Evolutionary conservation across 1,140 invertebrate genomes (phyloP), one percentile per base, ranked within the genome.

Genomic region (Proctacanthus coquilletti): DNA sequence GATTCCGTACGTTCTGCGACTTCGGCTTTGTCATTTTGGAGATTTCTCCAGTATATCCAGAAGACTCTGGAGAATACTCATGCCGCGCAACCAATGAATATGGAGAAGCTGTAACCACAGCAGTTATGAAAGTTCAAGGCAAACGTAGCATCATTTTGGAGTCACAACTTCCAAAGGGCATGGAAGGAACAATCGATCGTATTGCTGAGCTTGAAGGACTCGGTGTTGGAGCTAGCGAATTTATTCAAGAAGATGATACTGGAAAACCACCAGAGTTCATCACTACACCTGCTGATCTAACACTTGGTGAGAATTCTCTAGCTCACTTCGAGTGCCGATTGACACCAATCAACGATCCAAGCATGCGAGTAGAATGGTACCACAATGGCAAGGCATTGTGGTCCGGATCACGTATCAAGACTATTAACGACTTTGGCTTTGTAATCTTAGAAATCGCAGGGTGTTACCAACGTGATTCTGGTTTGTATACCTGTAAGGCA

Each of bases 291-390:
- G 71, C 76, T 13, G 87, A 93, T 61, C 66, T 88, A 34, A 74
- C 75, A 11, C 62, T 95, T n/a, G 65, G 70, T 10, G 92, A 96
- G 65, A 93, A 93, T 50, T 77, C 80, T 8, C 64, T 91, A 33
- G 87, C 88, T 42, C 89, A 94, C 60, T 91, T 95, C 48, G 89
- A 95, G 64, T 91, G 85, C 45, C 75, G 84, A 27, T 62, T 94
- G 15, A 74, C 77, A 38, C 91, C 91, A n/a, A 73, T 89, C 6
- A 86, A 87, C 49, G 89, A 95, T 64, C 81, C 84, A 1, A 86
- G 80, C 40, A 83, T 95, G 80, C 71, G 80, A 45, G 86, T 96
- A 11, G 91, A 95, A 63, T 96, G 91, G 91, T 95, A 80, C 73
- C 88, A 94, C 47, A 93, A 96, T 60, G 91, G 89, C 21, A 88